Base-by-base conservation (phyloP, 2,888 invertebrate genomes). In the Crematogaster levior region DNA sequence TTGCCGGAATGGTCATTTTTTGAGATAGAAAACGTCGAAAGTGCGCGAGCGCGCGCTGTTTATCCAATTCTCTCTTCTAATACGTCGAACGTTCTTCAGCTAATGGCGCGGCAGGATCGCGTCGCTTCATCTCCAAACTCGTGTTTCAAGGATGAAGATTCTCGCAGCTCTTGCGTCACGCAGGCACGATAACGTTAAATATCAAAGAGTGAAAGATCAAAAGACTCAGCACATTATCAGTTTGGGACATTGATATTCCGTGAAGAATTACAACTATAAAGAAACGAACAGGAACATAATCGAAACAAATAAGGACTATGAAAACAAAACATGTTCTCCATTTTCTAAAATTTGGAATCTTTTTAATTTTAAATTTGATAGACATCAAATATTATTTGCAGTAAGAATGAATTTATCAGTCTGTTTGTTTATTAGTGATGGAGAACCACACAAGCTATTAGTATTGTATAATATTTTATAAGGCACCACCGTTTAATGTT, bases 1-100 rank as follows among this genome's bases (percentile, higher is more conserved):
- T 27, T n/a, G 53, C 10, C 53, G 73, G 53, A 56, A 77, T 30
- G 53, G 53, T 77, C 73, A 56, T 77, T 70, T 77, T 77, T 77
- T 12, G 40, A 77, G 53, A 70, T 53, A 43, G 40, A 34, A n/a
- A n/a, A 70, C n/a, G 37, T 37, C 53, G 53, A 27, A 10, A 24
- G 34, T 30, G n/a, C n/a, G n/a, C n/a, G n/a, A 37, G 27, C 70
- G 37, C 21, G 27, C 34, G 21, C 70, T 77, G 73, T 77, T 77
- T 77, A 72, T 56, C 40, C 53, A 53, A 72, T 77, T 77, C 46
- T 30, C 77, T 30, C 30, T 43, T 77, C 70, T 37, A 68, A 75
- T 68, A 70, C 75, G n/a, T 37, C 37, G 75, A 18, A 77, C 40
- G 30, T 43, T 40, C 56, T 56, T 77, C 27, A 40, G 48, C 72